Base-by-base conservation (phyloP, 2,113 vertebrate genomes). In the Microcebus ravelobensis region DNA sequence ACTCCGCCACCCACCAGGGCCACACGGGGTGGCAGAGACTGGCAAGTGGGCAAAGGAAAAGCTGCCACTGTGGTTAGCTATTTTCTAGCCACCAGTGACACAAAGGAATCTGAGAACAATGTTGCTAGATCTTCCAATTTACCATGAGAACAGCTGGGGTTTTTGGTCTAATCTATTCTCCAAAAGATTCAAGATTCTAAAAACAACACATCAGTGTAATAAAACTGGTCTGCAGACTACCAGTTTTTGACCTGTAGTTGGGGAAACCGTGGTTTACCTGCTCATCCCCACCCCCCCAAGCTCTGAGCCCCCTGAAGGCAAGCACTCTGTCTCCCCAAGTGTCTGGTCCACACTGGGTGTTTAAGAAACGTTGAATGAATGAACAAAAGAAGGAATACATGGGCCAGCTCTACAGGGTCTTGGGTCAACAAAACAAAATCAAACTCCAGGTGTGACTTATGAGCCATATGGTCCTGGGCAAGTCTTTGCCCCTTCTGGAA, bases 61-160 rank as follows among this genome's bases (percentile, higher is more conserved):
- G 17, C 50, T 18, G 21, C 2, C 39, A 5, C 29, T 17, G 0
- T 0, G 0, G 15, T 5, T 2, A 3, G 70, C 21, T 57, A 39
- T 4, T 15, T 15, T 15, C 10, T 57, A 42, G 42, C 45, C n/a
- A 39, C 12, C 36, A 20, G 1, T 4, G 34, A 52, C 71, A 25
- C 17, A 20, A 25, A 52, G 34, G 23, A 76, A 27, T 9, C 4
- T 17, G 50, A 45, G 21, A 71, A 36, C 3, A 8, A 6, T 2
- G 67, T 23, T 10, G 36, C 21, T 79, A 59, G 2, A 3, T 20
- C 39, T 45, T 50, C n/a, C 31, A 9, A 7, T 52, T 86, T 20
- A 81, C 13, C 29, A 70, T 0, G 18, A 79, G 59, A 73, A 63
- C 3, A 82, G 39, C 42, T 89, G 80, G 6, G 23, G 10, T 59